Conservation (phyloP, 2,113 vertebrate species). For the Oenanthe melanoleuca region DNA sequence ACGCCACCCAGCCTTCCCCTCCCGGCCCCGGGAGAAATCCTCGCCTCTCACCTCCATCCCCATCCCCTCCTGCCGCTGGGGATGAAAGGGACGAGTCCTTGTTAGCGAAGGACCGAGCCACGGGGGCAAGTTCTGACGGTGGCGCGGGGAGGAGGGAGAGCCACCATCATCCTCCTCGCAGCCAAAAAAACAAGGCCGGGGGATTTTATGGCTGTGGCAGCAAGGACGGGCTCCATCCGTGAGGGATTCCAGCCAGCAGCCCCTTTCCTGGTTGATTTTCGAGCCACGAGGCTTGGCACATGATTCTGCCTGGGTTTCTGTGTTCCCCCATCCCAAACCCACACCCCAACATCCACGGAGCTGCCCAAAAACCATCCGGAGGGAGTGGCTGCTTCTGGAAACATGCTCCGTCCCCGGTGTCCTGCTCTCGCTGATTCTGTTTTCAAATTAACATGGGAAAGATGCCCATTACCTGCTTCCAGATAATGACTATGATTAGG, state of each 20-base stretch:
- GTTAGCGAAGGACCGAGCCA: conserved; percentile 45
- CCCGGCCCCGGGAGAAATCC: conserved; percentile 40
- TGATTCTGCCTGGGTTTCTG: neutral
- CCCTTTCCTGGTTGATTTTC: neutral
- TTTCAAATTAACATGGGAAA: conserved; percentile 73
- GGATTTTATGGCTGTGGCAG: conserved; percentile 22
- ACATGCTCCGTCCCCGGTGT: neutral
- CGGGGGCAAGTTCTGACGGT: conserved; percentile 37
- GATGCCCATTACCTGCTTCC: conserved; percentile 75
- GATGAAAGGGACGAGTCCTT: conserved; percentile 39
- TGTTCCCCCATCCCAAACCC: neutral
- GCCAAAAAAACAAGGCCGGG: conserved; percentile 20
- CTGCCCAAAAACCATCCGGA: neutral
- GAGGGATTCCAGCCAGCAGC: neutral
- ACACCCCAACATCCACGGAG: neutral
- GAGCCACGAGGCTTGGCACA: neutral
- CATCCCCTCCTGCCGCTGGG: conserved; percentile 29
- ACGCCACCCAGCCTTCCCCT: conserved; percentile 61
- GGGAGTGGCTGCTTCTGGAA: neutral
- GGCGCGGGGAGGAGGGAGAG: neutral
- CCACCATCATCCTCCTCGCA: neutral
- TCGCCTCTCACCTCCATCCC: conserved; percentile 40
- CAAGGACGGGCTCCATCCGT: neutral
- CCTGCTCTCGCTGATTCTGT: conserved; percentile 55
- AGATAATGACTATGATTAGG: conserved; percentile 75